Evolutionary conservation across 1,140 invertebrate species (phyloP), one percentile per base, ranked within the genome.

Genomic region (Nasonia longicornis): DNA sequence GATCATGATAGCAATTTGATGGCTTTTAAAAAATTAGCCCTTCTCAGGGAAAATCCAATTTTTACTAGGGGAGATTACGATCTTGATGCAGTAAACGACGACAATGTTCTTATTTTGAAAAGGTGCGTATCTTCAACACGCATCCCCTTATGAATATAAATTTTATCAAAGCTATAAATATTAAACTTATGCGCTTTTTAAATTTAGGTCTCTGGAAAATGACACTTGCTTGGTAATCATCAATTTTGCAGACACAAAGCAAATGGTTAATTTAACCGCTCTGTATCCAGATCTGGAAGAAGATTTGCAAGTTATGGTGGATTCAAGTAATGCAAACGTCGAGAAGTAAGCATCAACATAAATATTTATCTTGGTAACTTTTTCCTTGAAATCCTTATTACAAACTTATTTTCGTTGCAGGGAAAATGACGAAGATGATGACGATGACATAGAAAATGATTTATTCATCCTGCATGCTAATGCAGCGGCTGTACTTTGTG

Each of bases 141-240:
- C n/a, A 58, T 78, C 8, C 22, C 29, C 2, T 70, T 64, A 64
- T 10, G 3, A 35, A 64, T 64, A 10, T 42, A 42, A 8, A 64
- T 22, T 26, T 6, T 26, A 73, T 52, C 31, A 8, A 63, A 63
- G 64, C 22, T 42, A 4, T 10, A 29, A 75, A 77, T 77, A 42
- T 69, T 45, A 22, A 8, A 69, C 22, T 69, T 10, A 63, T 52
- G 66, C 14, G 63, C 38, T 38, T 82, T 74, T 31, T 45, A 58
- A 72, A 64, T 77, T 84, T 42, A 92, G 93, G 79, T 88, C 87
- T 6, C 84, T 92, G 4, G 85, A 87, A 77, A 89, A 89, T 29
- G 83, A 91, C 70, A 87, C 91, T 10, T 90, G 92, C 48, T 81
- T 93, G 0, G 86, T 91, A 16, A 86, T 92, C 10, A 88, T 92